Percentiles rank a stretch among this genome's conserved stretches.
Evolutionary conservation across 2,888 invertebrate genomes (phyloP).

Genomic region (Amphimallon solstitiale): DNA sequence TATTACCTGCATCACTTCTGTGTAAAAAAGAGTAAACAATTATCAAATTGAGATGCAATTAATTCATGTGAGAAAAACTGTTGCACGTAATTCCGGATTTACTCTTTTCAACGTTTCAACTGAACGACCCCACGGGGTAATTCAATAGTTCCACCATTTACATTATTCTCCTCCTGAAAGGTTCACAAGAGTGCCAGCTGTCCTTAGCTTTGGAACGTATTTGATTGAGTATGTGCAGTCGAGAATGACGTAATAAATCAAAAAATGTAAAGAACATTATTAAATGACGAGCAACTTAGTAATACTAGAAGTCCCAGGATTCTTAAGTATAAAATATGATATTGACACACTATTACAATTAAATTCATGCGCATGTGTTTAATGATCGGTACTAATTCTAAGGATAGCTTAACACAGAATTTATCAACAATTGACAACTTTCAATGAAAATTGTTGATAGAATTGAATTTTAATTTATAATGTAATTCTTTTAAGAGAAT

Average conservation of each 20-base stretch:
- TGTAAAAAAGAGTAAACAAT: too few species aligned
- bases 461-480: too few species aligned
- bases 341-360: too few species aligned
- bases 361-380: too few species aligned
- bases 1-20: background rate
- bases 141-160: constrained; percentile 29
- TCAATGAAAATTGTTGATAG: too few species aligned
- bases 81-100: constrained; percentile 1
- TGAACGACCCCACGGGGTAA: constrained; percentile 24
- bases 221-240: constrained; percentile 32
- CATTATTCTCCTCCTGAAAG: constrained; percentile 27
- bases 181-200: constrained; percentile 26
- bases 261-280: constrained; percentile 27
- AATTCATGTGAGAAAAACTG: background rate
- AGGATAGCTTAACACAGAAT: too few species aligned
- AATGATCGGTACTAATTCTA: too few species aligned
- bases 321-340: too few species aligned
- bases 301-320: too few species aligned
- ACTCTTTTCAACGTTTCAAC: constrained; percentile 21
- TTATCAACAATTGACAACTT: too few species aligned
- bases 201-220: constrained; percentile 23
- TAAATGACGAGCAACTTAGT: constrained; percentile 14
- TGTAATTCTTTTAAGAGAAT: too few species aligned
- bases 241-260: constrained; percentile 32
- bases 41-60: too few species aligned